phyloP scores from a whole-genome alignment of 2,113 vertebrate genomes.

The Chamaea fasciata region DNA sequence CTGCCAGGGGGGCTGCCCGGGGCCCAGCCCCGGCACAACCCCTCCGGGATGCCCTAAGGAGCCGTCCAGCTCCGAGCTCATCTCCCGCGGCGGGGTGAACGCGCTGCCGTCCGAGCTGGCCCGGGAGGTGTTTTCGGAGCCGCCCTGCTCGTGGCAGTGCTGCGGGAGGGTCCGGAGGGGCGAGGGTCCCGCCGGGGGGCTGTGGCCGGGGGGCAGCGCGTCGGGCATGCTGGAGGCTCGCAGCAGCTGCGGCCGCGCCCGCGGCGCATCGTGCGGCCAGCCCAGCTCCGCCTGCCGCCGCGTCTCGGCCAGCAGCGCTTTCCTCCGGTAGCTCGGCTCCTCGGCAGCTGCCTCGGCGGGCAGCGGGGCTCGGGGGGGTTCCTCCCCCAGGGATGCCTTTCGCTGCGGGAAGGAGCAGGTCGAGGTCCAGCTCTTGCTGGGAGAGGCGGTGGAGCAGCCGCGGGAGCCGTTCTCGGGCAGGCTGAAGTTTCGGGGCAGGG shows the following conservation, averaged over 20 bases:
- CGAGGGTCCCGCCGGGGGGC: slow-evolving; percentile 33
- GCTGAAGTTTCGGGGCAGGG: slow-evolving; percentile 94
- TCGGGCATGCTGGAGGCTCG: slow-evolving; percentile 92
- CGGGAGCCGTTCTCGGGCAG: slow-evolving; percentile 81
- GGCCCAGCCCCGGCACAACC: slow-evolving; percentile 44
- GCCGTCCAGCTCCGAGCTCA: slow-evolving; percentile 53
- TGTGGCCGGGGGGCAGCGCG: slow-evolving; percentile 77
- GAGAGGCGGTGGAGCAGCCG: not conserved
- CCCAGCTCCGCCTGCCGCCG: slow-evolving; percentile 53
- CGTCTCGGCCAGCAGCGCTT: slow-evolving; percentile 54
- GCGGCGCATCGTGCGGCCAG: slow-evolving; percentile 58
- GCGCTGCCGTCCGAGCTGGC: not conserved
- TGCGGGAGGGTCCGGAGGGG: slow-evolving; percentile 15
- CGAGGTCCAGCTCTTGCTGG: slow-evolving; percentile 79
- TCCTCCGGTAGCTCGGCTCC: slow-evolving; percentile 65
- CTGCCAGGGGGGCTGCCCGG: slow-evolving; percentile 62
- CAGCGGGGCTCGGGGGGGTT: slow-evolving; percentile 62
- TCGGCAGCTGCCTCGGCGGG: slow-evolving; percentile 25
- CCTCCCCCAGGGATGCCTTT: slow-evolving; percentile 80
- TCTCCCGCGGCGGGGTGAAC: slow-evolving; percentile 25
- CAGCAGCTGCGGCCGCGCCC: slow-evolving; percentile 84
- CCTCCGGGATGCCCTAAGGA: slow-evolving; percentile 59
- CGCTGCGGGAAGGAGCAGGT: slow-evolving; percentile 75
- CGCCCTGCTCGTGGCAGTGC: not conserved
- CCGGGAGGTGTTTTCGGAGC: slow-evolving; percentile 58